phyloP scores from a whole-genome alignment of 2,888 invertebrate species.

The Lepidocyrtinus sp. region DNA sequence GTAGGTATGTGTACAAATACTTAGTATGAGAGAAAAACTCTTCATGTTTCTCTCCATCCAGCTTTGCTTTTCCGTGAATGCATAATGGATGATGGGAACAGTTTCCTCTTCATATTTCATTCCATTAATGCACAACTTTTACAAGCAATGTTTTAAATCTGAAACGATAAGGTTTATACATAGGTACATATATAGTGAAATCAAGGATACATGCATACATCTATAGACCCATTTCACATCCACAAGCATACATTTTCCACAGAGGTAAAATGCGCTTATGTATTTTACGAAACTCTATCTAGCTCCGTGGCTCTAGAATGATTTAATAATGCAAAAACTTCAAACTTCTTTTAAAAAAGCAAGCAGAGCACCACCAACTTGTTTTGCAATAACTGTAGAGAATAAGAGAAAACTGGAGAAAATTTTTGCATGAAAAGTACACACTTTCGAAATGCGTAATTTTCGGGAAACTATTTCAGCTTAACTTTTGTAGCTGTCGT shows the following conservation, averaged over 20 bases:
- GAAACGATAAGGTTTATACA: neutral
- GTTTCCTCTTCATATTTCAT: conserved; percentile 49
- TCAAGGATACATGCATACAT: too few species aligned
- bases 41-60: conserved; percentile 2
- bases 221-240: too few species aligned
- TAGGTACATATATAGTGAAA: neutral
- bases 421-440: too few species aligned
- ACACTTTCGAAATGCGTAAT: too few species aligned
- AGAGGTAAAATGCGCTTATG: neutral
- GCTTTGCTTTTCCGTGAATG: conserved; percentile 26
- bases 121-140: conserved; percentile 25
- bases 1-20: neutral
- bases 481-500: too few species aligned
- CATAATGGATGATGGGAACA: conserved; percentile 36
- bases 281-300: neutral
- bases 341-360: neutral
- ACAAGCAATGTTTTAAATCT: neutral
- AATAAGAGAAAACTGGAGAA: too few species aligned
- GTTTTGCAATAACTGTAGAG: neutral
- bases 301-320: neutral
- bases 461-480: too few species aligned
- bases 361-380: neutral
- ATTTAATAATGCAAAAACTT: neutral
- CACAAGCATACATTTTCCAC: too few species aligned
- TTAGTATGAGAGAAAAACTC: too few species aligned